phyloP scores from a whole-genome alignment of 1,140 invertebrate species.

The Dendrolimus kikuchii region DNA sequence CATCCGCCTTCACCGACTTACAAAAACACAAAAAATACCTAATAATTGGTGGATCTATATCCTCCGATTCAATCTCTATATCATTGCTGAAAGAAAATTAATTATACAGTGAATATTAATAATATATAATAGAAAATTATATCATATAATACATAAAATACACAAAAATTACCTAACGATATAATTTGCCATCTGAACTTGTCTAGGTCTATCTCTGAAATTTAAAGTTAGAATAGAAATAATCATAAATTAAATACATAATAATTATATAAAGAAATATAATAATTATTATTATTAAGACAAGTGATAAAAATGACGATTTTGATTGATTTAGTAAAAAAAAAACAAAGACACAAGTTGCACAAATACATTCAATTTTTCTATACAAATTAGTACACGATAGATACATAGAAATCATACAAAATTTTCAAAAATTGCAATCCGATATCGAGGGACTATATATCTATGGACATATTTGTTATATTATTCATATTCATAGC shows the following conservation, averaged over 20 bases:
- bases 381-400: slow-evolving; percentile 12
- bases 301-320: too few species aligned
- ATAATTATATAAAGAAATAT: slow-evolving; percentile 7
- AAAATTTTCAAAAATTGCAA: too few species aligned
- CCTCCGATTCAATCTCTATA: slow-evolving; percentile 35
- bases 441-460: too few species aligned
- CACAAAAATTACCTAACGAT: slow-evolving; percentile 1
- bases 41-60: slow-evolving; percentile 29
- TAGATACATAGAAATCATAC: slow-evolving; percentile 2
- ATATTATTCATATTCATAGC: too few species aligned
- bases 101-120: slow-evolving; percentile 35
- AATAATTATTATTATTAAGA: not conserved
- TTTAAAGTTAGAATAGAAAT: slow-evolving; percentile 22
- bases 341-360: slow-evolving; percentile 11
- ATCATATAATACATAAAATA: slow-evolving; percentile 12
- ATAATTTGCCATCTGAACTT: not conserved
- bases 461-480: too few species aligned
- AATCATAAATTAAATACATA: too few species aligned
- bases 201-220: slow-evolving; percentile 31
- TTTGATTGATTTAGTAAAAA: slow-evolving; percentile 6
- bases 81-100: slow-evolving; percentile 62
- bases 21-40: slow-evolving; percentile 35
- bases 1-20: slow-evolving; percentile 14
- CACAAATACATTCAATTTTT: slow-evolving; percentile 11
- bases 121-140: slow-evolving; percentile 11